Conservation (phyloP, 1,140 invertebrate species). For the Drosophila orosa region DNA sequence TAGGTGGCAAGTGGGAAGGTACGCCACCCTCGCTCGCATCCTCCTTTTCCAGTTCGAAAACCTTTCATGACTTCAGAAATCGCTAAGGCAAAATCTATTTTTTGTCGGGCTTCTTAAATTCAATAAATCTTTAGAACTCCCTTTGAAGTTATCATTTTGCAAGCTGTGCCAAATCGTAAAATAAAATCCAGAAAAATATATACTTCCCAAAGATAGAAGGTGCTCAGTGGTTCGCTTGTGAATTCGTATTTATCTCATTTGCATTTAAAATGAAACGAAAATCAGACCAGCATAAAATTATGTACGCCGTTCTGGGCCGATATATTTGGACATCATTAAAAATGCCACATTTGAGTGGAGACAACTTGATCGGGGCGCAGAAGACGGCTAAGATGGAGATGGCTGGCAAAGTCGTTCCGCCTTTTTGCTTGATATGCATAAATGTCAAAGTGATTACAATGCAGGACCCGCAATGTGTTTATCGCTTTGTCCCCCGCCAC, state of each 20-base stretch:
- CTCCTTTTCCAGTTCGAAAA: constrained; percentile 25
- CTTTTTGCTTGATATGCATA: constrained; percentile 79
- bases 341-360: constrained; percentile 75
- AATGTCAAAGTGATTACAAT: constrained; percentile 84
- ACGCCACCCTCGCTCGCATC: too few species aligned
- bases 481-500: constrained; percentile 75
- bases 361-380: constrained; percentile 11
- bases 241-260: constrained; percentile 73
- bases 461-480: constrained; percentile 74
- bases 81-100: constrained; percentile 14
- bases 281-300: constrained; percentile 78
- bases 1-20: not conserved
- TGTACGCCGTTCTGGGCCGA: constrained; percentile 45
- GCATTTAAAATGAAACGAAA: constrained; percentile 79
- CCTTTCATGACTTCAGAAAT: constrained; percentile 54
- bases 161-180: constrained; percentile 23
- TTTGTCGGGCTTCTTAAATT: constrained; percentile 15
- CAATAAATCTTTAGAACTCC: constrained; percentile 48
- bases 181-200: constrained; percentile 2
- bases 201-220: constrained; percentile 10
- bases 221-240: constrained; percentile 25
- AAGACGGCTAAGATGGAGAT: constrained; percentile 19
- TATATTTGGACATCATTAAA: constrained; percentile 81
- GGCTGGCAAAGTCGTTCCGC: constrained; percentile 43
- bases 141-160: constrained; percentile 67